Base-by-base conservation (phyloP, 2,888 invertebrate species). In the Cataglyphis rosenhaueri region DNA sequence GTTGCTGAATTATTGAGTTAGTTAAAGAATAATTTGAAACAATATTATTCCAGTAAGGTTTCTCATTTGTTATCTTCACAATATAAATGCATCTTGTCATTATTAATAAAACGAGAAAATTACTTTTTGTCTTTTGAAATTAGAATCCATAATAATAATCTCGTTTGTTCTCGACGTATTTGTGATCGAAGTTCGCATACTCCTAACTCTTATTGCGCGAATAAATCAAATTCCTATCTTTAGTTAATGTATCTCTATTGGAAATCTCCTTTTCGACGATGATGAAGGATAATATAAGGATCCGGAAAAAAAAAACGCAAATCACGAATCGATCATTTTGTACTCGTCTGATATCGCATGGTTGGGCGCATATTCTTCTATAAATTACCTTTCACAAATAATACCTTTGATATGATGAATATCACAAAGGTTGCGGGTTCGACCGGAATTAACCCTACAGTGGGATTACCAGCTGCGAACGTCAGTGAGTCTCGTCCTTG, bases 311-410 rank as follows among this genome's bases (percentile, higher is more conserved):
- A 38, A 65, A 68, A 68, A 57, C 12, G 74, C 74, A 76, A 76
- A 68, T 76, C 55, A 62, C 70, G 82, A 75, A 84, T 82, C 76
- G 70, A 62, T 25, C 64, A 65, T 83, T 61, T 66, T 76, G 52
- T 66, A 38, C 32, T 65, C 32, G 61, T 59, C 59, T 64, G 57
- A 48, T 62, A 74, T 64, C 44, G 18, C 70, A n/a, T 61, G 71
- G 82, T 25, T 70, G 41, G 57, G 55, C 35, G 44, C 44, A 57
- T 78, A 71, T 78, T 55, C 68, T 66, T 76, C 52, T 18, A 84
- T 70, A 83, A 84, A 86, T 87, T 84, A 74, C 68, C 55, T 71
- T 85, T 79, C 62, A 55, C 78, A 75, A 85, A 86, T 82, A 78
- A 48, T 85, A 81, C 83, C 81, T 64, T 85, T 65, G 75, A 71